A percentile compares a stretch with the other conserved stretches of the same genome.
These are phyloP conservation scores for Andrena minutula DNA, from an alignment of 2,888 invertebrate genomes.

Conservation along the genomic window DNA sequence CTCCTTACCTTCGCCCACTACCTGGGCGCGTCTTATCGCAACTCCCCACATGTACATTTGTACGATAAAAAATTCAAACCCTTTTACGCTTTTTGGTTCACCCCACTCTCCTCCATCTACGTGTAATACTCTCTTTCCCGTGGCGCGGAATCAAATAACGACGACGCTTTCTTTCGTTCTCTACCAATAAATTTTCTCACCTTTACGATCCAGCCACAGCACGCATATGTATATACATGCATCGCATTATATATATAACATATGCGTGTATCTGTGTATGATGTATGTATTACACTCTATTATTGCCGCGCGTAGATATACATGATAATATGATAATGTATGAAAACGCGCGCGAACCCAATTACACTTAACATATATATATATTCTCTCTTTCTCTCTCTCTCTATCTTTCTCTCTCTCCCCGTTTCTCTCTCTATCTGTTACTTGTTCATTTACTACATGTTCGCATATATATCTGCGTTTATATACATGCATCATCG, in stretches of 20 bases:
- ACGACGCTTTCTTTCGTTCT: slow-evolving; percentile 43
- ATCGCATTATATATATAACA: slow-evolving; percentile 36
- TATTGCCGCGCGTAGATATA: slow-evolving; percentile 47
- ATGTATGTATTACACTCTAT: background rate
- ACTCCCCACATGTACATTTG: too few species aligned
- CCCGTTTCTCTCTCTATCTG: background rate
- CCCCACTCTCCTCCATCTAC: background rate
- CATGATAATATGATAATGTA: slow-evolving; percentile 1
- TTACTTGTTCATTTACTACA: background rate
- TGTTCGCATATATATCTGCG: slow-evolving; percentile 14
- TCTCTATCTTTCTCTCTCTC: background rate
- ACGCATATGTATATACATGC: slow-evolving; percentile 28
- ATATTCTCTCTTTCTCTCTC: background rate
- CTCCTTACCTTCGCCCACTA: too few species aligned
- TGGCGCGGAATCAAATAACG: slow-evolving; percentile 43
- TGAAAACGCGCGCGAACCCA: slow-evolving; percentile 55
- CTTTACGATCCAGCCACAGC: slow-evolving; percentile 29
- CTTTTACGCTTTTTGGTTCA: slow-evolving; percentile 24
- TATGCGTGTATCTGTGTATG: slow-evolving; percentile 30
- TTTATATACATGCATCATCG: slow-evolving; percentile 48
- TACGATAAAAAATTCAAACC: too few species aligned
- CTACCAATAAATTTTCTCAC: background rate
- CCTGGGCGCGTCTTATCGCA: too few species aligned
- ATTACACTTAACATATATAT: background rate
- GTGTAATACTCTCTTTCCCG: background rate